A percentile compares a stretch with the other conserved stretches of the same genome.
Conservation (phyloP, 2,888 invertebrate genomes). For the Brenthis hecate region DNA sequence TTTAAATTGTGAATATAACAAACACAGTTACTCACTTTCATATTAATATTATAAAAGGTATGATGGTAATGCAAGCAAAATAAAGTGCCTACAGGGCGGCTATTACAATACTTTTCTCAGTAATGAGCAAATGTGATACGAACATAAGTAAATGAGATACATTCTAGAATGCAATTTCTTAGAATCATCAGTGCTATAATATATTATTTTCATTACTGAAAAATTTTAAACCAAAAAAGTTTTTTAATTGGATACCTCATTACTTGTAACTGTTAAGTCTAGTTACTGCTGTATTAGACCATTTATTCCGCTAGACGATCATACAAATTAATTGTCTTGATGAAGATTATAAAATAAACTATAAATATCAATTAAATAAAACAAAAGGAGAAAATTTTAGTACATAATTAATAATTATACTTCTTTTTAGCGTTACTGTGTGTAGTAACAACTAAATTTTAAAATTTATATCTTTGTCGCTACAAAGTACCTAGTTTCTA, state of each 20-base stretch:
- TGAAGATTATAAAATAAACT: neutral
- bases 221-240: conserved; percentile 12
- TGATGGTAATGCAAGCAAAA: no score
- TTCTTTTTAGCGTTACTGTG: neutral
- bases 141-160: no score
- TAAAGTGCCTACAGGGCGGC: no score
- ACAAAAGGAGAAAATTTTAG: neutral
- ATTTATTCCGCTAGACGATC: conserved; percentile 14
- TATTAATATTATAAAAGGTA: no score
- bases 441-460: no score
- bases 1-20: no score
- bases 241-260: conserved; percentile 22
- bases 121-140: no score
- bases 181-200: conserved; percentile 4
- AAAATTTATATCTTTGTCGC: no score
- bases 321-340: conserved; percentile 8
- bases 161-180: conserved; percentile 13
- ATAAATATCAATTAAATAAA: neutral
- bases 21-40: no score
- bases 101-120: no score
- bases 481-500: no score
- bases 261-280: conserved; percentile 14
- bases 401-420: neutral
- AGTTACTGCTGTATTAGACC: conserved; percentile 13
- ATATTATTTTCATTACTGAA: conserved; percentile 9